Base-by-base conservation (phyloP, 2,888 invertebrate species). In the Scaeva pyrastri region DNA sequence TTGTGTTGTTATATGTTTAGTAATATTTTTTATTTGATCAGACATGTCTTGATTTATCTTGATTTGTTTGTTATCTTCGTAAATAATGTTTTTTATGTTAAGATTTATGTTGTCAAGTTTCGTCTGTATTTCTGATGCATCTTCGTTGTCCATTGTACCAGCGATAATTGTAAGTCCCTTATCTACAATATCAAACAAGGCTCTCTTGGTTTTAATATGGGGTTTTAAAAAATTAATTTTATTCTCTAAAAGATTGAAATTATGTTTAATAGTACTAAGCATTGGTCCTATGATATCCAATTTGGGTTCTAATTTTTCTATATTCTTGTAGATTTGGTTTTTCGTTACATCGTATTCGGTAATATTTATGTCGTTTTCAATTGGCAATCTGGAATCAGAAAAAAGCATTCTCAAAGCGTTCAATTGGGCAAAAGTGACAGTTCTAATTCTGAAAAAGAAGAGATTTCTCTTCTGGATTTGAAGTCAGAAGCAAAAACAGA, bases 1-100 rank as follows among this genome's bases (percentile, higher is more conserved):
- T 76, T 88, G 84, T 36, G 73, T 68, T 16, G 78, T 88, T 56
- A 88, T 86, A 39, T 88, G 88, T 19, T 45, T 66, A 2, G 86
- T 88, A 56, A 89, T 88, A 55, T 88, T 88, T 11, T 74, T 75
- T 55, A 88, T 88, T 85, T 88, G 87, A 11, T 58, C 43, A 23
- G 72, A 71, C 10, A 88, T 81, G 2, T 68, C 36, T 73, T 55
- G 75, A 26, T 88, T 75, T n/a, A 79, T 80, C 16, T 72, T 11
- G 31, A 36, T 26, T 64, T 78, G 50, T 56, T 79, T 43, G 39
- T 88, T 84, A 19, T 64, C 36, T n/a, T 85, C 48, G 8, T 50
- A 50, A 50, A 50, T 50, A 6, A 50, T 19, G 8, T 19, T 50
- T 21, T 50, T 19, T 50, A 50, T 50, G 21, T 50, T 50, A 50